Evolutionary conservation across 64 coral and sea anemone genomes (phyloP), one percentile per base, ranked within the genome.

Genomic region (Astreopora myriophthalma): DNA sequence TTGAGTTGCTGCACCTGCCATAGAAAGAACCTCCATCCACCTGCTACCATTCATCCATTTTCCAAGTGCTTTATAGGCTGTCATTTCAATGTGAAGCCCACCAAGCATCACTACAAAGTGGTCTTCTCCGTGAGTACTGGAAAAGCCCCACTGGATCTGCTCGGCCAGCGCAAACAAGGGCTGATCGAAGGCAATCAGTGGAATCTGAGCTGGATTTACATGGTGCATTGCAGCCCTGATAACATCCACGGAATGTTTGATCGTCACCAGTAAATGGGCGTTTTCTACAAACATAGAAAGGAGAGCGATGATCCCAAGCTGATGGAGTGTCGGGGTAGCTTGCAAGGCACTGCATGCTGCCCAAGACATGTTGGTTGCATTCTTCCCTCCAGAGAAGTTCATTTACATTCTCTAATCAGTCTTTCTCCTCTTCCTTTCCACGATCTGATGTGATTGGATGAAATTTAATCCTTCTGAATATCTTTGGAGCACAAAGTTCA

Each of bases 61-160:
- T n/a, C 88, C 34, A 17, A 90, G 88, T 75, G 60, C 31, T 65
- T 90, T 90, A 17, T 64, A 61, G 34, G 40, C 31, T 34, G 75
- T 32, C 88, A 90, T 90, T 85, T 92, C 89, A 28, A 92, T 92
- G 40, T 92, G 78, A 9, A 92, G 77, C 55, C 78, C 89, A 55
- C 79, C 89, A 46, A 85, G 48, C 78, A 84, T 92, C 33, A 85
- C 29, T 16, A 75, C 34, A 51, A 92, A 92, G 9, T 64, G 35
- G 27, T 74, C 31, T 61, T 92, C 89, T 34, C 39, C 46, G 33
- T 70, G 44, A 17, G 37, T 48, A 35, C 26, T 24, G 76, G 29
- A 24, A 61, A 55, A 35, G 24, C 73, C 80, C 88, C 88, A 79
- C 61, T 79, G 88, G 7, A 90, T 65, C 17, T 79, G 88, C 27